Percentiles rank a stretch among this genome's conserved stretches.
These are phyloP conservation scores for Sphaeramia orbicularis DNA, from an alignment of 2,797 vertebrate species.

Conservation along the genomic window DNA sequence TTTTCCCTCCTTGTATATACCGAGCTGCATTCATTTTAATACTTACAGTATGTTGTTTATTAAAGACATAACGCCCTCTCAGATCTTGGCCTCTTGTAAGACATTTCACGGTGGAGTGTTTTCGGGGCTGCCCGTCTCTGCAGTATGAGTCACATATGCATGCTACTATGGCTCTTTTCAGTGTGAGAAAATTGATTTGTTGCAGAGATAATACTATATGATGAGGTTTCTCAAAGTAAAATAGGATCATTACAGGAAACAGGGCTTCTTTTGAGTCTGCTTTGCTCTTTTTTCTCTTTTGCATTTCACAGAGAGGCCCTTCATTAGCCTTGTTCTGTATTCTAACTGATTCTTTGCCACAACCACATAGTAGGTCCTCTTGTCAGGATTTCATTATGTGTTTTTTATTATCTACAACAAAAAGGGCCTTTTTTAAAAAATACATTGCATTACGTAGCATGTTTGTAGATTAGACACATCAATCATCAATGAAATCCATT, in stretches of 20 bases:
- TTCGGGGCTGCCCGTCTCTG: conserved; percentile 55
- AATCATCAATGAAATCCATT: background rate
- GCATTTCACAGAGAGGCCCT: conserved; percentile 4
- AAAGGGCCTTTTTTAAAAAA: conserved; percentile 11
- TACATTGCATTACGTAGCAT: background rate
- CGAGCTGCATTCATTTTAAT: conserved; percentile 53
- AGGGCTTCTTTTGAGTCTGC: conserved; percentile 19
- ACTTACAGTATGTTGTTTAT: conserved; percentile 65
- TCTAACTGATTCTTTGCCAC: conserved; percentile 26
- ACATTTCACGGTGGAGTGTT: conserved; percentile 69
- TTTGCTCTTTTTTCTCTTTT: conserved; percentile 7
- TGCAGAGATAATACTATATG: conserved; percentile 53
- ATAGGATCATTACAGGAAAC: conserved; percentile 45
- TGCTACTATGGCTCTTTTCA: conserved; percentile 59
- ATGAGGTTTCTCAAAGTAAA: conserved; percentile 51
- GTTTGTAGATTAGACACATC: background rate
- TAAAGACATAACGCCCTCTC: conserved; percentile 52
- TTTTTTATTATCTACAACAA: conserved; percentile 5
- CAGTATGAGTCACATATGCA: conserved; percentile 64
- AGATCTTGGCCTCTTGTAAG: conserved; percentile 67
- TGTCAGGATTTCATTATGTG: conserved; percentile 13
- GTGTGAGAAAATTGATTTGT: conserved; percentile 69
- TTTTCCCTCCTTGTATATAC: conserved; percentile 18
- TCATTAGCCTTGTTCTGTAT: conserved; percentile 20
- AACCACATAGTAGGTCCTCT: conserved; percentile 21